Evolutionary conservation across 2,797 vertebrate genomes (phyloP).

Genomic region (Ctenochaetus hawaiiensis): DNA sequence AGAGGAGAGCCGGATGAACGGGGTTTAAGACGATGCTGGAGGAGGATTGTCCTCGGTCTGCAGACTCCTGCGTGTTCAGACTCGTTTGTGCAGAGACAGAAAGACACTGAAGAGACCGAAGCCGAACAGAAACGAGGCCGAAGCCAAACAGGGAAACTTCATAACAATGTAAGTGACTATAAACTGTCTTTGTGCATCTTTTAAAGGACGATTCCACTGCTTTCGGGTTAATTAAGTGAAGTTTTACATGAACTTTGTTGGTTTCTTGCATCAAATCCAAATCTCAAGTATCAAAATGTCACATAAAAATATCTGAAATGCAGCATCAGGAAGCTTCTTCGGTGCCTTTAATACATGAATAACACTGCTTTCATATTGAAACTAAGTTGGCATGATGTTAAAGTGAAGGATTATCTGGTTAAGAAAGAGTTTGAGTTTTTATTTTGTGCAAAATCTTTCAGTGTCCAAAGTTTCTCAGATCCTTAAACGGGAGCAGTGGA

Average conservation of each 20-base stretch:
- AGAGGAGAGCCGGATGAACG: slow-evolving; percentile 23
- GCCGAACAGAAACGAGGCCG: background rate
- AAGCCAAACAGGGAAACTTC: no score
- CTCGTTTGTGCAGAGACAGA: slow-evolving; percentile 12
- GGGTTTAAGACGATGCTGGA: background rate
- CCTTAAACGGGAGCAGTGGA: no score
- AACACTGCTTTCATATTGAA: no score
- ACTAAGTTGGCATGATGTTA: no score
- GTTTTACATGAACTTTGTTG: background rate
- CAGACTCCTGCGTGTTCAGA: slow-evolving; percentile 37
- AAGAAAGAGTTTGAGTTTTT: background rate
- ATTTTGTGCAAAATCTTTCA: background rate
- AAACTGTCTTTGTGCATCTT: no score
- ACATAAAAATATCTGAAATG: background rate
- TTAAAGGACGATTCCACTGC: no score
- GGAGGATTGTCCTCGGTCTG: background rate
- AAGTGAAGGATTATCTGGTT: background rate
- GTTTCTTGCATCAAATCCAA: background rate
- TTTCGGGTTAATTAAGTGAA: no score
- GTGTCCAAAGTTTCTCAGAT: background rate
- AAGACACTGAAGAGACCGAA: background rate
- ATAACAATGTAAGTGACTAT: no score
- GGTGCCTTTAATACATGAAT: background rate
- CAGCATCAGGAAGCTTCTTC: background rate
- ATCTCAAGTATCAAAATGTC: background rate